Base-by-base conservation (phyloP, 1,140 invertebrate genomes). In the Bombus consobrinus region DNA sequence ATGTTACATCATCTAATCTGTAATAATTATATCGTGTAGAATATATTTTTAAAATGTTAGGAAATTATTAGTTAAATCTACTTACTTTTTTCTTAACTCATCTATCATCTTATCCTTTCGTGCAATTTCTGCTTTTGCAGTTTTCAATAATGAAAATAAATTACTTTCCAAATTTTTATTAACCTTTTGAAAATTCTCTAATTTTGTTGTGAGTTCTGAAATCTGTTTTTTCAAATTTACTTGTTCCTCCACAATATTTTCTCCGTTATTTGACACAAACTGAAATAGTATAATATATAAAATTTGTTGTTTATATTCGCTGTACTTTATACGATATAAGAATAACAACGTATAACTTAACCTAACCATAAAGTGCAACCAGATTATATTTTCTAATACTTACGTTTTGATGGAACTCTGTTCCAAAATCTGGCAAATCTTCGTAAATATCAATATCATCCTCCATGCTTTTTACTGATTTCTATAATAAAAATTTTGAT, bases 121-220 rank as follows among this genome's bases (percentile, higher is more conserved):
- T 39, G 84, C 47, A 81, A 96, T 93, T 93, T 96, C 96, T 10
- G 92, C 90, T 86, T 93, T 95, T 1, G 95, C 95, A 37, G 95
- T 96, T 89, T 94, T 94, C 34, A 94, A 90, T 34, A 96, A 85
- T 18, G 95, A 95, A 9, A 95, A 95, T 32, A 95, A 87, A 89
- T 95, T 95, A 2, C 43, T 86, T 73, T 93, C 87, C 39, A 96
- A 90, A 25, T 82, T 91, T 71, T 89, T 73, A 25, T 94, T 94
- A 2, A 85, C 39, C 62, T 89, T 90, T 53, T 92, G 78, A 28
- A 93, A 79, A 15, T 82, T 66, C 32, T 90, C 75, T 6, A 92
- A 28, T 73, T 91, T 86, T 32, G 13, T 53, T 32, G 41, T 81
- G 2, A 93, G 87, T 37, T 85, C 84, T 41, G 41, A 28, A 12